A percentile compares a stretch with the other conserved stretches of the same genome.
These are phyloP conservation scores for Stigmatopora nigra DNA, from an alignment of 2,113 vertebrate species.

Conservation along the genomic window DNA sequence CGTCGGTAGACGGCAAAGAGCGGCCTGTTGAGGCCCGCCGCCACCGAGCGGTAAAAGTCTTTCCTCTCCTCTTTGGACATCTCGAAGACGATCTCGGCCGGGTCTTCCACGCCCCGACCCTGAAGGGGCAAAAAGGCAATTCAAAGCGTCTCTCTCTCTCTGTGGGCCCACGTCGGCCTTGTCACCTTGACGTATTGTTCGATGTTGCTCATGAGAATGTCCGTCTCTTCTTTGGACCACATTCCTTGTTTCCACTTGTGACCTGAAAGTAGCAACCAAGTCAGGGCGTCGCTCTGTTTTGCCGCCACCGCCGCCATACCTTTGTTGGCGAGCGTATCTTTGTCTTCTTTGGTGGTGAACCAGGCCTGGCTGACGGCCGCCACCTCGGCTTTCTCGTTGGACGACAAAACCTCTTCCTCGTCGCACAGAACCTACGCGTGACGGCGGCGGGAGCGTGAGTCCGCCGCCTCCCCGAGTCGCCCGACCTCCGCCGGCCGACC, in stretches of 20 bases:
- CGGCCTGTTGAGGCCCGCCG: conserved; percentile 90
- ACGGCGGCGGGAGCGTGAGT: neutral
- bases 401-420: conserved; percentile 76
- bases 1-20: conserved; percentile 97
- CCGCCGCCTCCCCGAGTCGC: too few species aligned
- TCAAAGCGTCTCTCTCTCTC: too few species aligned
- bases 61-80: conserved; percentile 99
- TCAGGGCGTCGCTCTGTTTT: too few species aligned
- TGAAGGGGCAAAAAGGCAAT: conserved; percentile 57
- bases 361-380: conserved; percentile 95
- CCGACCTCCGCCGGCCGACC: conserved; percentile 50
- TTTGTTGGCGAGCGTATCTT: conserved; percentile 94
- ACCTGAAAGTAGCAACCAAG: conserved; percentile 62
- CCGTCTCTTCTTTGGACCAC: conserved; percentile 99
- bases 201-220: conserved; percentile 96
- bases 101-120: conserved; percentile 91
- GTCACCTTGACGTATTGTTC: conserved; percentile 92
- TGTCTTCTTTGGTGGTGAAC: conserved; percentile 99
- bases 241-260: conserved; percentile 99
- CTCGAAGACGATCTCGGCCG: conserved; percentile 97
- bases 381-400: conserved; percentile 76
- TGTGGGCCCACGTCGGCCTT: too few species aligned
- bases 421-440: conserved; percentile 78
- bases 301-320: conserved; percentile 57
- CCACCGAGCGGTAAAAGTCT: conserved; percentile 98